A percentile compares a stretch with the other conserved stretches of the same genome.
Conservation (phyloP, 2,797 vertebrate species). For the Sebastes hubbsi region DNA sequence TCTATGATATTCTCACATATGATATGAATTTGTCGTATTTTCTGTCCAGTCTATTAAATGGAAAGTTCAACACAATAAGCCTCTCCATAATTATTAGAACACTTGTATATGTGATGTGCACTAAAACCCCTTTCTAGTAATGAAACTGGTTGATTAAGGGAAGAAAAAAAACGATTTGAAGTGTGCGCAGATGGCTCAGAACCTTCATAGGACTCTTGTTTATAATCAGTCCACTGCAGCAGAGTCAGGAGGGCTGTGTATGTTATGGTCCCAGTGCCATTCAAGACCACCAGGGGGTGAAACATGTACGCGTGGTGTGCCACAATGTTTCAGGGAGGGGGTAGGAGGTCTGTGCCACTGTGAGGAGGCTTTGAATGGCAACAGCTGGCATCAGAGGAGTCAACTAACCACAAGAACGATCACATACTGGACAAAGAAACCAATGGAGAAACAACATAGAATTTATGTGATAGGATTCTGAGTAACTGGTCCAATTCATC, state of each 20-base stretch:
- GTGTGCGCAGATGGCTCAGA: slow-evolving; percentile 15
- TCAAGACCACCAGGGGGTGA: slow-evolving; percentile 84
- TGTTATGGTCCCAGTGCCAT: slow-evolving; percentile 83
- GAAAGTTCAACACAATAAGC: not conserved
- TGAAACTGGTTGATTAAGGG: not conserved
- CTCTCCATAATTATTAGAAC: not conserved
- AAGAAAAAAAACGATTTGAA: not conserved
- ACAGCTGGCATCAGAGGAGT: slow-evolving; percentile 84
- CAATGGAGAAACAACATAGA: slow-evolving; percentile 86
- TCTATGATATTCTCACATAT: not conserved
- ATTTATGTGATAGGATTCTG: slow-evolving; percentile 75
- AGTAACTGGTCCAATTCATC: slow-evolving; percentile 64
- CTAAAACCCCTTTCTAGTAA: not conserved
- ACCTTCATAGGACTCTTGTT: slow-evolving; percentile 74
- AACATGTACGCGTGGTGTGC: slow-evolving; percentile 83
- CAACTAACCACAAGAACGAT: slow-evolving; percentile 85
- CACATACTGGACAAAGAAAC: slow-evolving; percentile 86
- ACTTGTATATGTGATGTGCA: not conserved
- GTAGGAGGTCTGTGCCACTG: slow-evolving; percentile 75
- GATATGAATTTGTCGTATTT: not conserved
- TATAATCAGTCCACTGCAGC: slow-evolving; percentile 77
- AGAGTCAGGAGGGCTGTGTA: slow-evolving; percentile 75
- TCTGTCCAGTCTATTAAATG: not conserved
- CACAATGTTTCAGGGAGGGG: slow-evolving; percentile 84
- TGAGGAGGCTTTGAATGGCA: slow-evolving; percentile 85